Percentiles rank a stretch among this genome's conserved stretches.
These are phyloP conservation scores for Chaetodon auriga DNA, from an alignment of 2,113 vertebrate species.

Conservation along the genomic window DNA sequence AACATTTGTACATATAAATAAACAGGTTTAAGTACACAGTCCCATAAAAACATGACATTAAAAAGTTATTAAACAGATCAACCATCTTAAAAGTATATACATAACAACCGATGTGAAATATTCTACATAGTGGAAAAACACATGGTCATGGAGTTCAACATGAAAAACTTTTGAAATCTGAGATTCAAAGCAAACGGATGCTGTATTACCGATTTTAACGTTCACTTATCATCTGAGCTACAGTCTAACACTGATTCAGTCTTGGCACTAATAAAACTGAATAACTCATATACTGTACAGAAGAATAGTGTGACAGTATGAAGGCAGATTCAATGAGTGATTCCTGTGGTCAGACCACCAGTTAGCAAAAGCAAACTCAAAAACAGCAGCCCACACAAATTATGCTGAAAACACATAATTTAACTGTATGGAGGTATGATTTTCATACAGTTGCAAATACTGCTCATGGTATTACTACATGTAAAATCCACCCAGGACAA, in stretches of 20 bases:
- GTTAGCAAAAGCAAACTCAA: not conserved
- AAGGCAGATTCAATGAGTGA: constrained; percentile 44
- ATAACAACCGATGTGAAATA: constrained; percentile 31
- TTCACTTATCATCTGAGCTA: constrained; percentile 8
- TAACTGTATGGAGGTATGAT: not conserved
- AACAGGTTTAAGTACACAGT: constrained; percentile 49
- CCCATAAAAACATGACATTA: constrained; percentile 50
- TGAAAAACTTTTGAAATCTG: too few relatives aligned
- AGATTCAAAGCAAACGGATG: constrained; percentile 29
- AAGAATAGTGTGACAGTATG: constrained; percentile 23
- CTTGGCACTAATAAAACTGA: constrained; percentile 52
- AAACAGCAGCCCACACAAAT: not conserved
- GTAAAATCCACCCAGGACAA: not conserved
- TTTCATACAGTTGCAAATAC: not conserved
- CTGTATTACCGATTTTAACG: not conserved
- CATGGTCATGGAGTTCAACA: constrained; percentile 9
- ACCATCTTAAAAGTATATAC: constrained; percentile 51
- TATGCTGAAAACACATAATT: not conserved
- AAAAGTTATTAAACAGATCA: constrained; percentile 55
- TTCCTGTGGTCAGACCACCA: not conserved
- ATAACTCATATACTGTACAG: constrained; percentile 38
- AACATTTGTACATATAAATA: constrained; percentile 83
- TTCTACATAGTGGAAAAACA: constrained; percentile 36
- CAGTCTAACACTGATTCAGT: constrained; percentile 48
- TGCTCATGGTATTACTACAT: not conserved